phyloP scores from a whole-genome alignment of 2,888 invertebrate species.

The Siphlonurus alternatus region DNA sequence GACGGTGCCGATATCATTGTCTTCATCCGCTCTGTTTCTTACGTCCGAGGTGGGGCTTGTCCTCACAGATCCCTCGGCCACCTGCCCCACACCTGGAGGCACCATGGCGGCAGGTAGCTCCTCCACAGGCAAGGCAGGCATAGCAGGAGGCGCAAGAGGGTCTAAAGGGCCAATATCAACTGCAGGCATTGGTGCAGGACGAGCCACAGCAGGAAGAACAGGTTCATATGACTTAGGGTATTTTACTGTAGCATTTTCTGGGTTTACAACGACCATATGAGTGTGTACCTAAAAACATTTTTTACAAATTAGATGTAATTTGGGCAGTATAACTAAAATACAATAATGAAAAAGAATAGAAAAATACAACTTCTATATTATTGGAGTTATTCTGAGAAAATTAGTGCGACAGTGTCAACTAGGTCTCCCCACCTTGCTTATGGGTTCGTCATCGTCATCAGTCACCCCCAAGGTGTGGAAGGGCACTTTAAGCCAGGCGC shows the following conservation, averaged over 20 bases:
- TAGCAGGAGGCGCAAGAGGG: neutral
- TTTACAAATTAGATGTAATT: no score
- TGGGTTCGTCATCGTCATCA: neutral
- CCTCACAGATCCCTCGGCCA: neutral
- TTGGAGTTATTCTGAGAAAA: no score
- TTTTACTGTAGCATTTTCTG: neutral
- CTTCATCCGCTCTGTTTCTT: neutral
- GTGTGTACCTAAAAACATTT: neutral
- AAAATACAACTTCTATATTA: no score
- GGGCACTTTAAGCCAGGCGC: neutral
- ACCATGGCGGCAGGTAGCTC: no score
- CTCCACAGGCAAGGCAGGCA: neutral
- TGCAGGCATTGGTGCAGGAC: no score
- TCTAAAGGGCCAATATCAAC: neutral
- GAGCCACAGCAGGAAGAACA: no score
- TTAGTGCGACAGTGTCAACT: no score
- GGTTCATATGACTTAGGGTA: no score
- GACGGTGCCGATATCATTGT: neutral
- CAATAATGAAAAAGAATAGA: no score
- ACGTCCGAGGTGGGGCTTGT: neutral
- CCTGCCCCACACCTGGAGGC: neutral
- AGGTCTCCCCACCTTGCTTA: neutral
- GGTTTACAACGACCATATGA: neutral
- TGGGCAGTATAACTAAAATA: no score
- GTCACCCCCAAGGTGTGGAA: neutral